These are phyloP conservation scores for Neoitamus cyanurus DNA, from an alignment of 2,888 invertebrate genomes.

Conservation along the genomic window DNA sequence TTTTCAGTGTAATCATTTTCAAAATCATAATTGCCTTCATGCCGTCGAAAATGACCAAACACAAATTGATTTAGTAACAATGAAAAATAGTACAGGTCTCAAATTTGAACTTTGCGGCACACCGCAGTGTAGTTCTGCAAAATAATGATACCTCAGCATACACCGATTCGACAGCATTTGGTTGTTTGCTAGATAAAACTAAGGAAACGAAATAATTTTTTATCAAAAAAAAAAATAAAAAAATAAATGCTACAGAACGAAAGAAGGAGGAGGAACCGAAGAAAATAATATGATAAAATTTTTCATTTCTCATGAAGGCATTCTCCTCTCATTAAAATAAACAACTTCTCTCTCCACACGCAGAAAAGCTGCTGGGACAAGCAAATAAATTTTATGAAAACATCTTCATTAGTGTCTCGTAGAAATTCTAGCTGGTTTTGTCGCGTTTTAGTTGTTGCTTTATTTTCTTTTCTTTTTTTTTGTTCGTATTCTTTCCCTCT, in stretches of 20 bases:
- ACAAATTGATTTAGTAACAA: no score
- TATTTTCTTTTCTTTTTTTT: not conserved
- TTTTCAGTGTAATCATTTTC: no score
- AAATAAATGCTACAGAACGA: not conserved
- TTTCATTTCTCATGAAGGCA: not conserved
- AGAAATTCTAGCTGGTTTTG: constrained; percentile 21
- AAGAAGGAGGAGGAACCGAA: not conserved
- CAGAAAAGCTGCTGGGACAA: constrained; percentile 10
- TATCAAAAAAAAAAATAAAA: no score
- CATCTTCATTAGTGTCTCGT: constrained; percentile 38
- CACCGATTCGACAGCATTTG: no score
- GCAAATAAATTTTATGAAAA: constrained; percentile 38
- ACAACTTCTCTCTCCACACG: not conserved
- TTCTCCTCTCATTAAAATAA: not conserved
- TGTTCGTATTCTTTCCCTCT: not conserved
- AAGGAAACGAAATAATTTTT: no score
- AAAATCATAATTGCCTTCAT: no score
- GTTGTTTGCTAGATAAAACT: no score
- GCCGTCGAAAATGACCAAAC: no score
- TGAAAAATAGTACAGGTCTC: no score
- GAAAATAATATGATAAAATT: not conserved
- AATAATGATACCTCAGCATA: no score
- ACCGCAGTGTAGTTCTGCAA: no score
- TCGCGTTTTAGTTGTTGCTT: not conserved
- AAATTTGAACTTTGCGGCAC: no score